Conservation (phyloP, 2,113 vertebrate genomes). For the Seriola rivoliana region DNA sequence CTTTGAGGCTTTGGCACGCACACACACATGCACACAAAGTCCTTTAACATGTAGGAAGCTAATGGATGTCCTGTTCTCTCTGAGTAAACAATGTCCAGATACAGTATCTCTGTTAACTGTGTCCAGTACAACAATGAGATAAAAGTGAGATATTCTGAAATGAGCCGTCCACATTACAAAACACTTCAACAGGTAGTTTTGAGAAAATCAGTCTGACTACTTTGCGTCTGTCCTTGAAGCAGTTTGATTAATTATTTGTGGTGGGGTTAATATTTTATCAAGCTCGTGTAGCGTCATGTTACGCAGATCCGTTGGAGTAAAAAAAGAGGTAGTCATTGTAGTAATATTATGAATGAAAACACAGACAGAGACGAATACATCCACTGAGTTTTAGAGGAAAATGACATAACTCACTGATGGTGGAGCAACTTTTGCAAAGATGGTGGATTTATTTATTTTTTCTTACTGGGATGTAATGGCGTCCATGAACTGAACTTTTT, state of each 20-base stretch:
- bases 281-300: conserved; percentile 64
- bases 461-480: not conserved
- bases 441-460: not conserved
- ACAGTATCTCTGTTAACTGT: conserved; percentile 36
- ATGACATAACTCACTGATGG: not conserved
- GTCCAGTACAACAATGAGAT: conserved; percentile 10
- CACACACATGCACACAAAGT: not conserved
- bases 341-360: conserved; percentile 46
- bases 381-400: conserved; percentile 6
- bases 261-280: conserved; percentile 70
- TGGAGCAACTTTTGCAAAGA: not conserved
- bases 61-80: conserved; percentile 48
- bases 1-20: not conserved
- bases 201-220: not conserved
- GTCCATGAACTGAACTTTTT: not conserved
- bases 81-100: conserved; percentile 44
- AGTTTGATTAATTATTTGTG: conserved; percentile 75
- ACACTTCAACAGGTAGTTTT: conserved; percentile 7
- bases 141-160: conserved; percentile 31
- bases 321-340: not conserved
- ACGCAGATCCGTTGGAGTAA: conserved; percentile 30
- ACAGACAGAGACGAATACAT: not conserved
- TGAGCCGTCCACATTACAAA: not conserved
- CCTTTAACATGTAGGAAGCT: not conserved
- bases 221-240: conserved; percentile 25